Conservation (phyloP, 2,113 vertebrate genomes). For the Cyanoliseus patagonus region DNA sequence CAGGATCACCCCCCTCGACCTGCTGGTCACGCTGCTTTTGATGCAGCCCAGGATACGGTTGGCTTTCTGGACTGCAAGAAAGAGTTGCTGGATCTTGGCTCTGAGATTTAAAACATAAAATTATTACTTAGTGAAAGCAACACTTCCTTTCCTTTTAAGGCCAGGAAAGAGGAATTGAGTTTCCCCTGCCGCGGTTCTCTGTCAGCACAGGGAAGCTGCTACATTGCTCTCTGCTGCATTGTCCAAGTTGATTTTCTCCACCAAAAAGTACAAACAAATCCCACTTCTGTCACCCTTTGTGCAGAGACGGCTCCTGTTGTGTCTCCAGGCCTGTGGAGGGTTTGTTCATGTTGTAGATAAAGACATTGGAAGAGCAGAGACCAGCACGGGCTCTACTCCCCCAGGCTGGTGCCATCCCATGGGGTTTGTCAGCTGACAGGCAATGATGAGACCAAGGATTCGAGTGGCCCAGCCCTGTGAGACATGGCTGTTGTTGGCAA, state of each 20-base stretch:
- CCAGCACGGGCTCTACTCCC: not conserved
- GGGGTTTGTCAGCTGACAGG: not conserved
- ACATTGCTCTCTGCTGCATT: not conserved
- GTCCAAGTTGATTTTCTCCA: not conserved
- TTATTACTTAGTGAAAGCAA: not conserved
- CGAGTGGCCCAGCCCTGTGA: fast-evolving
- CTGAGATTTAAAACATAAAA: not conserved
- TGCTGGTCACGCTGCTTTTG: no score
- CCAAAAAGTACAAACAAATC: not conserved
- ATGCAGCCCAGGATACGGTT: no score
- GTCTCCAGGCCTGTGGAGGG: not conserved
- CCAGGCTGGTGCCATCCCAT: not conserved
- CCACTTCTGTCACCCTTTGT: not conserved
- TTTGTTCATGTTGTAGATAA: not conserved
- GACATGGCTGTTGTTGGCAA: fast-evolving
- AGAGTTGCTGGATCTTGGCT: not conserved
- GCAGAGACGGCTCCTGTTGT: not conserved
- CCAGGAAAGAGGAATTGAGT: conserved; percentile 37
- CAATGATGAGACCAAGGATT: not conserved
- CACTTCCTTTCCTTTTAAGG: conserved; percentile 59
- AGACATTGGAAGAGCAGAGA: not conserved
- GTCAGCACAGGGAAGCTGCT: not conserved
- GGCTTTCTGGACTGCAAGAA: no score
- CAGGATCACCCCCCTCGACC: no score
- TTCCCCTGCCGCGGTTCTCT: not conserved